Evolutionary conservation across 1,140 invertebrate genomes (phyloP), one percentile per base, ranked within the genome.

Genomic region (Neodiprion virginianus): DNA sequence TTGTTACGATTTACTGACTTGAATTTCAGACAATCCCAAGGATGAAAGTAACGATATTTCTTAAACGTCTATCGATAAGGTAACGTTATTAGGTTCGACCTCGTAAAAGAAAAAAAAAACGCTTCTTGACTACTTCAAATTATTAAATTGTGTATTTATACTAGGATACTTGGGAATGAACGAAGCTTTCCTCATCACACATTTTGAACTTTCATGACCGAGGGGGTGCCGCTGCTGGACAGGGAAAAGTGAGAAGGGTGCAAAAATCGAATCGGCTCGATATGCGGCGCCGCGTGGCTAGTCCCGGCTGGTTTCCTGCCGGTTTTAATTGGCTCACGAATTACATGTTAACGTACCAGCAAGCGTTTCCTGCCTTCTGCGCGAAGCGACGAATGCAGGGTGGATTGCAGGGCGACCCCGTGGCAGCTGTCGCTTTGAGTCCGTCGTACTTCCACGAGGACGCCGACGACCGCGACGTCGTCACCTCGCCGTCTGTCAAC

Each of bases 331-430:
- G 82, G 82, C 79, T 83, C 53, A 17, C 11, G 53, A 61, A 61
- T 61, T 61, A 61, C n/a, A 40, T 83, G 82, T 83, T 83, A 83
- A 83, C 82, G 80, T 80, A 61, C 53, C 75, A 74, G 77, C 81
- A 77, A 82, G 82, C 78, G 81, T 80, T 82, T 82, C 82, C 82
- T 83, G 81, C 79, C 81, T 80, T 76, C 81, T 81, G 77, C 78
- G 82, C 80, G 81, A 84, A 79, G 83, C 77, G 67, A 71, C 77
- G 68, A 74, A 74, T 74, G 78, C 82, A 82, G 82, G 53, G 53
- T 61, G 11, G 53, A 14, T 12, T 61, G 11, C 53, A 17, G 53
- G 53, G 53, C 53, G 53, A 61, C 53, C 5, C 11, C 5, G 8
- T 61, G 8, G 53, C 53, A 61, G 53, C 53, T 61, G 53, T 61